phyloP scores from a whole-genome alignment of 2,888 invertebrate genomes.

The Scotopteryx bipunctaria region DNA sequence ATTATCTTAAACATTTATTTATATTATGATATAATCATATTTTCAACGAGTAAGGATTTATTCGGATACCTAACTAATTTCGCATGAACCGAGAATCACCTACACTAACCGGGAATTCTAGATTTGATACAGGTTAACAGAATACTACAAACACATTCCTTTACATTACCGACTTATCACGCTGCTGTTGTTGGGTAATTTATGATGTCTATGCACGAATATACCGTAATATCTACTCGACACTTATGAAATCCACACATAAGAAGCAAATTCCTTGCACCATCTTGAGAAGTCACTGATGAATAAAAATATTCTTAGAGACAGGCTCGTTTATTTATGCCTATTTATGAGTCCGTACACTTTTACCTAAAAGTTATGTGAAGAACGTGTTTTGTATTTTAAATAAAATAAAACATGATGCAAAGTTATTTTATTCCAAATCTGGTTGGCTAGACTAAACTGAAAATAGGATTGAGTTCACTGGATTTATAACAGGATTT shows the following conservation, averaged over 20 bases:
- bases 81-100: too few species aligned
- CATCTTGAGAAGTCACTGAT: slow-evolving; percentile 1
- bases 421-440: too few species aligned
- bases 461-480: too few species aligned
- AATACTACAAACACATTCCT: not conserved
- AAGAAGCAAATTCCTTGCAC: slow-evolving; percentile 1
- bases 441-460: too few species aligned
- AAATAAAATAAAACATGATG: too few species aligned
- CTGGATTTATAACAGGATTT: too few species aligned
- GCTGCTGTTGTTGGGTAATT: slow-evolving; percentile 2
- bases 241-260: slow-evolving; percentile 1
- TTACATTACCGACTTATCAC: slow-evolving; percentile 11
- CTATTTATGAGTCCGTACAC: slow-evolving; percentile 1
- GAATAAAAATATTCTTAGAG: slow-evolving; percentile 5
- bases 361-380: slow-evolving; percentile 3
- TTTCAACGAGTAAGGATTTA: too few species aligned
- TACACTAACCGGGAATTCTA: not conserved
- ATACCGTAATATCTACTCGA: slow-evolving; percentile 2
- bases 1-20: not conserved
- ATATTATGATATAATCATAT: too few species aligned
- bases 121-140: not conserved
- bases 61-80: too few species aligned
- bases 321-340: not conserved
- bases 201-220: slow-evolving; percentile 8
- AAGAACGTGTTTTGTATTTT: not conserved